Evolutionary conservation across 2,113 vertebrate genomes (phyloP).

Genomic region (Alces alces): DNA sequence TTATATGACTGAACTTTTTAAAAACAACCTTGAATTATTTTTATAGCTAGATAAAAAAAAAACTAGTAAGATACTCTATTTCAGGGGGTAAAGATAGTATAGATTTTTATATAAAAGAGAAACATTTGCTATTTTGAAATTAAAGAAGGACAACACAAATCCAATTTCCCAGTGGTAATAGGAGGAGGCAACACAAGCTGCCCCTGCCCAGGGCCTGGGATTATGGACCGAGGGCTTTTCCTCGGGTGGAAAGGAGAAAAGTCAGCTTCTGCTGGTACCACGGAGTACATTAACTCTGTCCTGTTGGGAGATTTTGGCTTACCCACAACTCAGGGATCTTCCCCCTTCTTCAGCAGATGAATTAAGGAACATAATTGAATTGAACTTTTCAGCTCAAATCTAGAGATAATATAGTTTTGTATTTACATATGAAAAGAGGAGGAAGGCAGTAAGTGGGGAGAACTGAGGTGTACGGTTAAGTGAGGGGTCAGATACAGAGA

Average conservation of each 20-base stretch:
- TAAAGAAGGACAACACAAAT: not conserved
- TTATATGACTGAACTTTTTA: not conserved
- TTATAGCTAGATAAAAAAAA: not conserved
- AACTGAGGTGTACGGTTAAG: not conserved
- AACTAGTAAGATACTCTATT: not conserved
- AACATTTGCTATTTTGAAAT: constrained; percentile 17
- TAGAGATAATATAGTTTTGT: not conserved
- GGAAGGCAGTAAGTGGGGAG: not conserved
- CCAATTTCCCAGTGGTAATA: not conserved
- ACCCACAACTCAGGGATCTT: not conserved
- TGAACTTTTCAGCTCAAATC: not conserved
- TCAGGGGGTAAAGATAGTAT: not conserved
- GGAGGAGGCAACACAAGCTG: not conserved
- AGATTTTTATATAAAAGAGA: not conserved
- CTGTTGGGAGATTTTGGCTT: not conserved
- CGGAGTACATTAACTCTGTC: not conserved
- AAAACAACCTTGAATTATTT: not conserved
- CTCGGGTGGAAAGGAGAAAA: not conserved
- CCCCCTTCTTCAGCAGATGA: not conserved
- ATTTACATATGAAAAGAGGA: not conserved
- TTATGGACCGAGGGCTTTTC: not conserved
- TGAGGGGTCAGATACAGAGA: not conserved
- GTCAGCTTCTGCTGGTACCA: not conserved
- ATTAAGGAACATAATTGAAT: not conserved
- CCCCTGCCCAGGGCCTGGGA: not conserved